Conservation (phyloP, 2,113 vertebrate species). For the Colius striatus region DNA sequence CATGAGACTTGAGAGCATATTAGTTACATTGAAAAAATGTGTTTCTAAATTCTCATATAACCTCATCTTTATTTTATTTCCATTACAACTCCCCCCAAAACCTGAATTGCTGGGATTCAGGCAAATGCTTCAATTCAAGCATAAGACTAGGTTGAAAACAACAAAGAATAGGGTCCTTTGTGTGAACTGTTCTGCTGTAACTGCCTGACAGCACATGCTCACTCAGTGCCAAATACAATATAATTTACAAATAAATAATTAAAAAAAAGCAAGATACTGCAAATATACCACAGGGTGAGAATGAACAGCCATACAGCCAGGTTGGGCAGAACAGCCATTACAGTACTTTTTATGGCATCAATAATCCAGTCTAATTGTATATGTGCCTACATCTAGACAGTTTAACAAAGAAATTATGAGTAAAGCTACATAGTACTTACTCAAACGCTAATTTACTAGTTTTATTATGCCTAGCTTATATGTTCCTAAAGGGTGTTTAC, state of each 20-base stretch:
- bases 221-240: neutral
- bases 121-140: neutral
- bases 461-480: conserved; percentile 9
- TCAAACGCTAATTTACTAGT: neutral
- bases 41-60: neutral
- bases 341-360: neutral
- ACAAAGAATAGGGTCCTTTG: neutral
- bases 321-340: neutral
- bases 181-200: neutral
- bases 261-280: neutral
- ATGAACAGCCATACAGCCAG: neutral
- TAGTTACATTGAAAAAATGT: neutral
- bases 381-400: neutral
- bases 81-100: neutral
- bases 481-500: neutral
- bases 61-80: neutral
- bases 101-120: neutral
- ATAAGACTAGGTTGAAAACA: neutral
- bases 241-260: conserved; percentile 6
- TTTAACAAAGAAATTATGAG: neutral
- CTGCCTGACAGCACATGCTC: neutral
- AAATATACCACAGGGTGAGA: neutral
- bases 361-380: neutral
- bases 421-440: neutral
- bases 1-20: neutral